Evolutionary conservation across 2,888 invertebrate species (phyloP).

Genomic region (Teleogryllus oceanicus): DNA sequence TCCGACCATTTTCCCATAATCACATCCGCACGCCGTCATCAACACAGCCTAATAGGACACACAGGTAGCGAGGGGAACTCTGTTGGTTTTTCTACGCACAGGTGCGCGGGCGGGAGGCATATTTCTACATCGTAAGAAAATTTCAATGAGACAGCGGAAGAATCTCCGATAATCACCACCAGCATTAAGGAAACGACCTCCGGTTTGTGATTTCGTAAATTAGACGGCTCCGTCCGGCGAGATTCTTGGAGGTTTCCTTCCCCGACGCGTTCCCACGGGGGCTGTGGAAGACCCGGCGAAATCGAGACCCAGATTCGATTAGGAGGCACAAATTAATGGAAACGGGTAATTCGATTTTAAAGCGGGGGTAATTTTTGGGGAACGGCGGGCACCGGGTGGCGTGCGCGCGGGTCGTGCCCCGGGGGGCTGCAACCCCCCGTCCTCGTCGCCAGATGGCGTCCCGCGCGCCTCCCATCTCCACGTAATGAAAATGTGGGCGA

Average conservation of each 20-base stretch:
- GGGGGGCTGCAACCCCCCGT: background rate
- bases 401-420: background rate
- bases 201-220: background rate
- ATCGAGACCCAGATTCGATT: background rate
- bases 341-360: slow-evolving; percentile 4
- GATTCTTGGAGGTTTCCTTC: background rate
- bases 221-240: background rate
- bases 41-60: background rate
- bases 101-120: background rate
- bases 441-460: background rate
- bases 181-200: slow-evolving; percentile 2
- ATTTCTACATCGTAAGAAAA: background rate
- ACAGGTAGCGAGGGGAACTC: background rate
- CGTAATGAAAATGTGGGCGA: background rate
- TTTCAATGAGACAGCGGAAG: slow-evolving; percentile 18
- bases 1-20: background rate
- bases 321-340: background rate
- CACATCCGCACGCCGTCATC: background rate
- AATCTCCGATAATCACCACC: background rate
- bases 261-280: background rate
- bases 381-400: background rate
- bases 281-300: background rate
- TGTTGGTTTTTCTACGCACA: background rate
- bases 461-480: background rate
- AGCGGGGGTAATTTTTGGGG: background rate